Evolutionary conservation across 2,113 vertebrate species (phyloP), one percentile per base, ranked within the genome.

Genomic region (Neogobius melanostomus): DNA sequence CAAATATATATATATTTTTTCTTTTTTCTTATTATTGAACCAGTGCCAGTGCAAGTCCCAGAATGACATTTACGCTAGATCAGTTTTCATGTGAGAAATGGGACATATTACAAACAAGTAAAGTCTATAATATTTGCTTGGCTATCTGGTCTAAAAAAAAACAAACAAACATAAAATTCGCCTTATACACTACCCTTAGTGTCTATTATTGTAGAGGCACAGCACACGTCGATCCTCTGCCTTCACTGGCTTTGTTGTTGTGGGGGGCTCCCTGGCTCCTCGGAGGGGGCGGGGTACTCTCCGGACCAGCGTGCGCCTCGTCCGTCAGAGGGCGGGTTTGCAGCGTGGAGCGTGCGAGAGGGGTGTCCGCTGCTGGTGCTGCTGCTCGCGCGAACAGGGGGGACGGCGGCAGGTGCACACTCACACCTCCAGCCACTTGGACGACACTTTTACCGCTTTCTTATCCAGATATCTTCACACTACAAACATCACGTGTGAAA

Each of bases 301-400:
- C 6, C 12, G 50, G 86, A 85, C 45, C 75, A 81, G 82, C 80
- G 79, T 62, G 74, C 79, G n/a, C 71, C 74, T 72, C 75, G 47
- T 70, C 81, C 81, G 72, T 91, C 85, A 85, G 89, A 81, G 85
- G 88, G 87, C 87, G 88, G 85, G 87, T 12, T 80, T 80, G 84
- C 82, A 62, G 71, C 82, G 76, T 63, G 80, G 74, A 68, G 72
- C 63, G 73, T 70, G 72, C 60, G 73, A 69, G 21, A 64, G 79
- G n/a, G 68, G 64, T 44, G 73, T 66, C 36, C 69, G 69, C 8
- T 46, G 46, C 10, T 61, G 53, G 8, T 9, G 48, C 51, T 53
- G 53, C 50, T 50, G 9, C 3, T 11, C 48, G 48, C 49, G 28
- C 67, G 72, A 8, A 12, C 44, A 11, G 61, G 45, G 57, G 45